Conservation (phyloP, 1,140 invertebrate species). For the Calycopis cecrops region DNA sequence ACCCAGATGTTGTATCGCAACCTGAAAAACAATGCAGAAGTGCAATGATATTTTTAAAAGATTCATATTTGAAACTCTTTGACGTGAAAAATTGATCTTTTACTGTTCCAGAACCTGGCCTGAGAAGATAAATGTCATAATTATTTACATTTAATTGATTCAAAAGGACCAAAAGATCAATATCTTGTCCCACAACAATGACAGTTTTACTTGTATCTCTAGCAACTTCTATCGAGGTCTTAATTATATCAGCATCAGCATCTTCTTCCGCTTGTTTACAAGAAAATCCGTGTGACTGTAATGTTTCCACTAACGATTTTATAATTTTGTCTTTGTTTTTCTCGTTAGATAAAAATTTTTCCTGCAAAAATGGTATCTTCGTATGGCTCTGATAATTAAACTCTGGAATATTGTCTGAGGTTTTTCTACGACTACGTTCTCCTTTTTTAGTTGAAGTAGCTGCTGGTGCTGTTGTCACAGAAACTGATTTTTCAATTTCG, state of each 20-base stretch:
- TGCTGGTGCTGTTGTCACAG: conserved; percentile 25
- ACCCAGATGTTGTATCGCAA: conserved; percentile 19
- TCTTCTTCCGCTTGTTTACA: conserved; percentile 25
- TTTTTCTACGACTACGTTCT: conserved; percentile 26
- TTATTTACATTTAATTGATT: conserved; percentile 21
- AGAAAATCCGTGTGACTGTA: conserved; percentile 24
- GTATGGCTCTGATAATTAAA: conserved; percentile 25
- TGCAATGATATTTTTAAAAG: conserved; percentile 18
- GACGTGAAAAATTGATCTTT: conserved; percentile 20
- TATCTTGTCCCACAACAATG: conserved; percentile 18
- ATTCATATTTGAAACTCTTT: no score
- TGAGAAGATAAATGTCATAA: conserved; percentile 20
- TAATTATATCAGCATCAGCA: conserved; percentile 21
- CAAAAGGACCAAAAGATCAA: conserved; percentile 20
- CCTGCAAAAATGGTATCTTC: conserved; percentile 25
- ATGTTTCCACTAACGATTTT: conserved; percentile 22
- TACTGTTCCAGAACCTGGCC: conserved; percentile 19
- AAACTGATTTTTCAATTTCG: conserved; percentile 22
- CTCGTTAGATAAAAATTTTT: conserved; percentile 25
- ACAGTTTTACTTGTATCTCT: conserved; percentile 21
- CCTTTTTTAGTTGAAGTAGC: conserved; percentile 26
- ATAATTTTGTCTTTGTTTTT: conserved; percentile 25
- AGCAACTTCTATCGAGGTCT: conserved; percentile 20
- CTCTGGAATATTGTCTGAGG: conserved; percentile 26
- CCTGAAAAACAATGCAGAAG: conserved; percentile 21